A percentile compares a stretch with the other conserved stretches of the same genome.
These are phyloP conservation scores for Ectropis crepuscularia DNA, from an alignment of 2,888 invertebrate species.

Conservation along the genomic window DNA sequence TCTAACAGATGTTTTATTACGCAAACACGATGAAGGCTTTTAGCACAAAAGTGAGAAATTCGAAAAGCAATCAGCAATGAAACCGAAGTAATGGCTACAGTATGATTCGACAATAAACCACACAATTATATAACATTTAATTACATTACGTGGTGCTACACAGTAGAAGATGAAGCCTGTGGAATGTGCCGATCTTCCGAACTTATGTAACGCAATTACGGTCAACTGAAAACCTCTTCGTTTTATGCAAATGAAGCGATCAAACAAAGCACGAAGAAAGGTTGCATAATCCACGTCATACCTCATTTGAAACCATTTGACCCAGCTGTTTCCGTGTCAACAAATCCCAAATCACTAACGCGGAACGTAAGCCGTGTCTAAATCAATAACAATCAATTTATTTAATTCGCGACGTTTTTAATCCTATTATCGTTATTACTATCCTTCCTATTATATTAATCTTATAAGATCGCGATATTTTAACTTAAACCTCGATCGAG, in stretches of 20 bases:
- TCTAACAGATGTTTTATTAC: not conserved
- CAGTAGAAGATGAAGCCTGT: slow-evolving; percentile 10
- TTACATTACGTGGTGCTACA: slow-evolving; percentile 40
- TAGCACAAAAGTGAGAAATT: slow-evolving; percentile 25
- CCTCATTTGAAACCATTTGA: slow-evolving; percentile 22
- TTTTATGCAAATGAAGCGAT: slow-evolving; percentile 57
- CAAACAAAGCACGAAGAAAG: slow-evolving; percentile 52
- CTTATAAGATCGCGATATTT: slow-evolving; percentile 17
- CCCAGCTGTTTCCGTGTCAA: slow-evolving; percentile 18
- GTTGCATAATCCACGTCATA: slow-evolving; percentile 53
- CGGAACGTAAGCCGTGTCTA: slow-evolving; percentile 18
- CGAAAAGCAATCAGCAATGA: slow-evolving; percentile 23
- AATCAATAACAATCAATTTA: slow-evolving; percentile 27
- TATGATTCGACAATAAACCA: slow-evolving; percentile 31
- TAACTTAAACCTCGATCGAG: slow-evolving; percentile 27
- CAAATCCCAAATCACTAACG: slow-evolving; percentile 6
- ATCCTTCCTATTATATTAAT: no score
- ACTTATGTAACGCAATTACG: slow-evolving; percentile 45
- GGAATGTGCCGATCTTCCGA: slow-evolving; percentile 41
- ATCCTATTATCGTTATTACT: slow-evolving; percentile 18
- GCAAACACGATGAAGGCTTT: slow-evolving; percentile 17
- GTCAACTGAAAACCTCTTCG: slow-evolving; percentile 51
- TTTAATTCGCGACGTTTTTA: slow-evolving; percentile 11
- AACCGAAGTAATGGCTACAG: slow-evolving; percentile 9
- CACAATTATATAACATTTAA: slow-evolving; percentile 42